Evolutionary conservation across 2,888 invertebrate genomes (phyloP).

Genomic region (Dysmachus trigonus): DNA sequence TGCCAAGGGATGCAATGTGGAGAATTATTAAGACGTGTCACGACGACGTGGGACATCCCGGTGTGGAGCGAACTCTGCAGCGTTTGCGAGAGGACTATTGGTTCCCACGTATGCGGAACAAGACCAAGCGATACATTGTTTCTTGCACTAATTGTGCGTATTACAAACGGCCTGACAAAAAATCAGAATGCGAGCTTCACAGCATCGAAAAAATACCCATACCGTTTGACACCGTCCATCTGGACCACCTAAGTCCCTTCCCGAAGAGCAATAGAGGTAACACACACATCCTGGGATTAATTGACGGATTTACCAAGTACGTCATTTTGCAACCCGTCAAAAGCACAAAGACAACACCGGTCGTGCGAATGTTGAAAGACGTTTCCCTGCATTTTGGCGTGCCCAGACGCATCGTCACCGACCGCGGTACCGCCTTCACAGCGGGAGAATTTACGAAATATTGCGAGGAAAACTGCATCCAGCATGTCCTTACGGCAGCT

Average conservation of each 20-base stretch:
- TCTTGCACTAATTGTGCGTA: conserved; percentile 47
- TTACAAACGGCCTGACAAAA: conserved; percentile 26
- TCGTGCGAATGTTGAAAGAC: background rate
- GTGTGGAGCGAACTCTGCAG: background rate
- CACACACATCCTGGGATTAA: background rate
- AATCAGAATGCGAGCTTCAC: conserved; percentile 37
- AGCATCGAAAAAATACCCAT: conserved; percentile 45
- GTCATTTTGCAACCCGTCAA: background rate
- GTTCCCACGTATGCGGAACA: too few species aligned
- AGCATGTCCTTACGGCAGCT: background rate
- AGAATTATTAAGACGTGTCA: background rate
- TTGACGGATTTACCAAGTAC: conserved; percentile 17
- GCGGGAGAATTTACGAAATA: background rate
- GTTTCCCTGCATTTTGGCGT: conserved; percentile 2
- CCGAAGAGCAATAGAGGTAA: conserved; percentile 7
- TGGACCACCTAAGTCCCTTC: conserved; percentile 29
- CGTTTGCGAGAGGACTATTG: background rate
- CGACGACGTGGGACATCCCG: background rate
- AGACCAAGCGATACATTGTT: conserved; percentile 38
- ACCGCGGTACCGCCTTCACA: conserved; percentile 24
- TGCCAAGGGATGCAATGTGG: background rate
- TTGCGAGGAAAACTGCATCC: background rate
- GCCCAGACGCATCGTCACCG: background rate
- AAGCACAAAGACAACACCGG: background rate
- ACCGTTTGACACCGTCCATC: background rate